Base-by-base conservation (phyloP, 2,113 vertebrate genomes). In the Symphodus melops region DNA sequence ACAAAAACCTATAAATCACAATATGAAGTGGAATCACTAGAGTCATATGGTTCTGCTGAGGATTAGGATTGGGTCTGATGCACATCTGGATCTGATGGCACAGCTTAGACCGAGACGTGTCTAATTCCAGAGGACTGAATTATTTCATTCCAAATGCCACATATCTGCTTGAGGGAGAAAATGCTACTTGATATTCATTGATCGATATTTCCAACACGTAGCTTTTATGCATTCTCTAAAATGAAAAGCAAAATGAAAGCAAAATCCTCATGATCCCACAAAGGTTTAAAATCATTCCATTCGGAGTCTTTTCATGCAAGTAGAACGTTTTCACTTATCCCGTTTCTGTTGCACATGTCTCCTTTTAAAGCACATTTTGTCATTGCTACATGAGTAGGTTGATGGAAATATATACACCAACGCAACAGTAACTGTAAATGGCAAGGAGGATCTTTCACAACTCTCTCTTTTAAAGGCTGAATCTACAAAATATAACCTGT, bases 61-160 rank as follows among this genome's bases (percentile, higher is more conserved):
- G 87, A 86, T 89, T 68, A 65, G 55, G 66, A 58, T 77, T 5
- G 37, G 37, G 68, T 83, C 81, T 91, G 90, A 87, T 60, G 64
- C 82, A 86, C 92, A 91, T 91, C 90, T 92, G 92, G 89, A 90
- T 91, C 86, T 86, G 83, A 93, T 92, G 87, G 88, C 87, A 89
- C 76, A 89, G 85, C 77, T 88, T 75, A 91, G 86, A 85, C 81
- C 1, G 75, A 90, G 90, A 92, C 86, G 77, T 90, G 86, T 92
- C 85, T 91, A 90, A 92, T 92, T 90, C 88, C 82, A 5, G 14
- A 68, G 68, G 83, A 79, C 73, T 87, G 87, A 88, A 82, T 89
- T 87, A 77, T 91, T 88, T 91, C 86, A 88, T 91, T 91, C 81
- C 85, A 78, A 83, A 86, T 81, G 83, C 88, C 80, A 89, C 85